phyloP scores from a whole-genome alignment of 2,888 invertebrate species.

The Strigamia maritima region DNA sequence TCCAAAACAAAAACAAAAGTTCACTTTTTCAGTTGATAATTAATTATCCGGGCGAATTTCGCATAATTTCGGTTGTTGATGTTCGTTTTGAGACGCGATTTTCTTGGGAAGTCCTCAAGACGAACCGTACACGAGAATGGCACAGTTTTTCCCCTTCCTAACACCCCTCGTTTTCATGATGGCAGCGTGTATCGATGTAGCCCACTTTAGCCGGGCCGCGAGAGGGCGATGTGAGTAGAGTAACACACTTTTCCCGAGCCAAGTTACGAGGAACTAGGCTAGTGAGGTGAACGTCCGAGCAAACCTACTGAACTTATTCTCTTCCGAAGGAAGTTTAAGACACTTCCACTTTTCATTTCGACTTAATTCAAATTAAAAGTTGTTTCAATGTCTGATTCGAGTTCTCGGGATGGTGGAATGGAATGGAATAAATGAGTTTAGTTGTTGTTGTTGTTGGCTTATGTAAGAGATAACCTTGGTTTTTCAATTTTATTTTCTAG shows the following conservation, averaged over 20 bases:
- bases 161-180: not conserved
- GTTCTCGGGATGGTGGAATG: too few species aligned
- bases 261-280: not conserved
- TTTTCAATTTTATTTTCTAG: too few species aligned
- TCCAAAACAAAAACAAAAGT: not conserved
- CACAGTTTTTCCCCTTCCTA: conserved; percentile 9
- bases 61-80: not conserved
- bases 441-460: too few species aligned
- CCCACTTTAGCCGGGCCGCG: not conserved
- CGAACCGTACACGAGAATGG: not conserved
- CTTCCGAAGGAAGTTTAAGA: not conserved
- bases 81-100: not conserved
- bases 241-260: conserved; percentile 12
- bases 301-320: conserved; percentile 27
- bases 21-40: not conserved
- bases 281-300: conserved; percentile 24
- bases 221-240: conserved; percentile 17
- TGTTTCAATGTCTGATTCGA: too few species aligned
- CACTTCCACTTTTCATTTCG: conserved; percentile 11
- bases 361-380: not conserved
- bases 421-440: too few species aligned
- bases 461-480: too few species aligned
- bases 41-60: not conserved
- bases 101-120: conserved; percentile 13
- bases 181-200: not conserved